Conservation (phyloP, 2,888 invertebrate species). For the Lithophane ornitopus region DNA sequence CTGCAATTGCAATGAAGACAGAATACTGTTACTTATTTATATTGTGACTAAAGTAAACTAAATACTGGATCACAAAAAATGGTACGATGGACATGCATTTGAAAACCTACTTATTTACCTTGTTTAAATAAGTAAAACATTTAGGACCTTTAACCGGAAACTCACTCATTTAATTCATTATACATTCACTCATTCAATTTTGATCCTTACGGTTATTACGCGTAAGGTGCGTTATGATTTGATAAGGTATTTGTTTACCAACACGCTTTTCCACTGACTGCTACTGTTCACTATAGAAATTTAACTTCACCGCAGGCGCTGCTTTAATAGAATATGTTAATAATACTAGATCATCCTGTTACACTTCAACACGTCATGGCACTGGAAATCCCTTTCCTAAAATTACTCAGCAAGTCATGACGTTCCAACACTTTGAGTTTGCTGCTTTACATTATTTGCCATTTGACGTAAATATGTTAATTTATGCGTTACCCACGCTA, state of each 20-base stretch:
- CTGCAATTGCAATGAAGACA: too few species aligned
- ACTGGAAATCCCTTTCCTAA: slow-evolving; percentile 50
- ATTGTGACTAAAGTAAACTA: not conserved
- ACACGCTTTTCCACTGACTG: slow-evolving; percentile 19
- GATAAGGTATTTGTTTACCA: slow-evolving; percentile 7
- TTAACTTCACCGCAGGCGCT: not conserved
- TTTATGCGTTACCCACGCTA: slow-evolving; percentile 73
- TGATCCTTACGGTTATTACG: not conserved
- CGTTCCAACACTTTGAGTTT: slow-evolving; percentile 37
- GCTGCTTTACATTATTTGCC: slow-evolving; percentile 49
- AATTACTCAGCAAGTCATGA: slow-evolving; percentile 55
- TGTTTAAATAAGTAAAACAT: not conserved
- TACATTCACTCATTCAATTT: not conserved
- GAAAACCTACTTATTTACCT: not conserved
- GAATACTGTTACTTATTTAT: too few species aligned
- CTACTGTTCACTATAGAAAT: not conserved
- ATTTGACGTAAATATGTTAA: slow-evolving; percentile 67
- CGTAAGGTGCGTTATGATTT: not conserved
- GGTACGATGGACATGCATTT: not conserved
- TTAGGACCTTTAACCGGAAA: not conserved
- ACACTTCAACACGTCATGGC: not conserved
- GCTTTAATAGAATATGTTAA: not conserved
- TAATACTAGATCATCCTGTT: not conserved
- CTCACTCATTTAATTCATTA: not conserved
- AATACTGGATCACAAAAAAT: not conserved